Evolutionary conservation across 1,140 invertebrate species (phyloP).

Genomic region (Nasonia longicornis): DNA sequence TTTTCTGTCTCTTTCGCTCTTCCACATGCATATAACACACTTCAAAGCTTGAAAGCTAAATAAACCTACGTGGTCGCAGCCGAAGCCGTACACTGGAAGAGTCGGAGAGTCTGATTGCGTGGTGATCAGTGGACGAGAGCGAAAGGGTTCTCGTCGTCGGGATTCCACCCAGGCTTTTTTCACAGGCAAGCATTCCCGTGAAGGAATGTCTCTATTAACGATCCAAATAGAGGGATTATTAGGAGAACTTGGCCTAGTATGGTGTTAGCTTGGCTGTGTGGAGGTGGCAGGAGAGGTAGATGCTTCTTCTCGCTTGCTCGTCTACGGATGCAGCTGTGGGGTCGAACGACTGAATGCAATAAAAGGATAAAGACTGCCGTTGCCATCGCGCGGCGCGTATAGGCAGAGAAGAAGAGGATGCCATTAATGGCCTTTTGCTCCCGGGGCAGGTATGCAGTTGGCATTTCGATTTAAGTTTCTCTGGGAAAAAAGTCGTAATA

Average conservation of each 20-base stretch:
- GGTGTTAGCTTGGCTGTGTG: background rate
- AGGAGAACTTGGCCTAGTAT: background rate
- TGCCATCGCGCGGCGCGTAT: background rate
- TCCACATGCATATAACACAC: too few relatives aligned
- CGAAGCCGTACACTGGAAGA: too few relatives aligned
- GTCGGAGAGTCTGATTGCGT: conserved; percentile 28
- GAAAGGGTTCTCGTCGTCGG: conserved; percentile 65
- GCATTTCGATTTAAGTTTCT: background rate
- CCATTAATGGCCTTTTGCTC: background rate
- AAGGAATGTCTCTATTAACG: conserved; percentile 46
- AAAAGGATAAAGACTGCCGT: background rate
- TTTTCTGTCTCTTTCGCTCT: background rate
- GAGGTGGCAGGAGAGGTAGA: background rate
- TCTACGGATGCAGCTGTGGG: background rate
- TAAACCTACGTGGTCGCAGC: too few relatives aligned
- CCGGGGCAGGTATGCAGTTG: background rate
- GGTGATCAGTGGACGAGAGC: conserved; percentile 49
- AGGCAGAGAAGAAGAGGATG: background rate
- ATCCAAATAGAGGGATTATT: background rate
- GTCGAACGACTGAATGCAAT: background rate
- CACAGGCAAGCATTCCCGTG: conserved; percentile 61
- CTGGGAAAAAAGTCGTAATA: too few relatives aligned
- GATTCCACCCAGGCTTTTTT: conserved; percentile 70
- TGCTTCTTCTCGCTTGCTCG: background rate
- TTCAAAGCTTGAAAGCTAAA: too few relatives aligned